Conservation (phyloP, 2,797 vertebrate genomes). For the Benthosema pterotum region DNA sequence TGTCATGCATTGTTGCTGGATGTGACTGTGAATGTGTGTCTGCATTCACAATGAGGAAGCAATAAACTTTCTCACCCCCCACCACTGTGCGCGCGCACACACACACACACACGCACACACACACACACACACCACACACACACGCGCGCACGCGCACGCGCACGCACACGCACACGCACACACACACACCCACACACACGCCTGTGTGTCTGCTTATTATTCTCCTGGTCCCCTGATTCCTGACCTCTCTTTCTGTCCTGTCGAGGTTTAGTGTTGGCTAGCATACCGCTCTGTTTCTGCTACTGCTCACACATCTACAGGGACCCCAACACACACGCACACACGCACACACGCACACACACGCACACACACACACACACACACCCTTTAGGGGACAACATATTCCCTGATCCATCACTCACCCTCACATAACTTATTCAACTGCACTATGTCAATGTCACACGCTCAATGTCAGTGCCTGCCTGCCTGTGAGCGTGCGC, state of each 20-base stretch:
- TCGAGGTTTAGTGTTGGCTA: slow-evolving; percentile 58
- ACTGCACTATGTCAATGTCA: slow-evolving; percentile 61
- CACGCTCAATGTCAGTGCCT: slow-evolving; percentile 45
- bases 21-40: no score
- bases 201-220: slow-evolving; percentile 52
- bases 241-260: slow-evolving; percentile 59
- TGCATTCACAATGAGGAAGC: no score
- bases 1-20: no score
- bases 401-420: slow-evolving; percentile 60
- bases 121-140: no score
- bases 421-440: slow-evolving; percentile 66
- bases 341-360: slow-evolving; percentile 15
- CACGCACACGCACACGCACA: no score
- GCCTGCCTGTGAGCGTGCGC: slow-evolving; percentile 12
- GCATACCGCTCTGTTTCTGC: slow-evolving; percentile 58
- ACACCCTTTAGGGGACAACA: slow-evolving; percentile 37
- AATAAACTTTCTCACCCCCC: no score
- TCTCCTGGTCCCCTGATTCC: slow-evolving; percentile 46
- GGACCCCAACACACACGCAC: slow-evolving; percentile 13
- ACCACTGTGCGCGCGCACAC: no score
- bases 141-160: no score
- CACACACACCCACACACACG: no score
- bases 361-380: slow-evolving; percentile 11
- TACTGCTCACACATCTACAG: slow-evolving; percentile 21
- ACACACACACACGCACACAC: no score